Evolutionary conservation across 2,797 vertebrate genomes (phyloP), one percentile per base, ranked within the genome.

Genomic region (Periophthalmus magnuspinnatus): DNA sequence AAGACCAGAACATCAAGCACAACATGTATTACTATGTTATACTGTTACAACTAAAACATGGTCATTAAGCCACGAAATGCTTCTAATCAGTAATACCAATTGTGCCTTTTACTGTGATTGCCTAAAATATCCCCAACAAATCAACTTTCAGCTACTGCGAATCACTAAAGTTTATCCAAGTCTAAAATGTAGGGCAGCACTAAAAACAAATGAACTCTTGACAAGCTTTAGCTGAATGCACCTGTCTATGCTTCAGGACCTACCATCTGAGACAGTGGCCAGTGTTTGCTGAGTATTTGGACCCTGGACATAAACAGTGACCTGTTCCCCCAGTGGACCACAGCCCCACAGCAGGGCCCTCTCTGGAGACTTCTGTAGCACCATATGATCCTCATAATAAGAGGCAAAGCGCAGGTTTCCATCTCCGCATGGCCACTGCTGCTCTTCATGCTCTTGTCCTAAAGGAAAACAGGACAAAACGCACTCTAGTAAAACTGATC

Each of bases 351-450:
- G 32, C 70, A 95, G 85, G 0, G 97, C 95, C 32, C 85, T 91
- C 7, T 91, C 87, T 0, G 96, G 96, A 67, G 91, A 88, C 89
- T 87, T 94, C 91, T 98, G 96, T 56, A 99, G 81, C 66, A 98
- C 97, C 96, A 98, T 96, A 87, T 95, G 92, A 74, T 95, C 69
- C 0, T 88, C 88, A 67, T 96, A 95, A 86, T 94, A 96, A 17
- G 95, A 96, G 0, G 96, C 95, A 70, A 97, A 96, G 19, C 80
- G 5, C 14, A 98, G 81, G 5, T 2, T 9, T 3, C 56, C 78
- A 62, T 71, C 88, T 81, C 13, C 2, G 75, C 36, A 74, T 17
- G 75, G 19, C 19, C 48, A 8, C 47, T 33, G 60, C 22, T 41
- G 19, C 11, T 16, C 22, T 47, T 63, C 54, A 24, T 13, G 22